phyloP scores from a whole-genome alignment of 2,113 vertebrate genomes.

The Cavia aperea region DNA sequence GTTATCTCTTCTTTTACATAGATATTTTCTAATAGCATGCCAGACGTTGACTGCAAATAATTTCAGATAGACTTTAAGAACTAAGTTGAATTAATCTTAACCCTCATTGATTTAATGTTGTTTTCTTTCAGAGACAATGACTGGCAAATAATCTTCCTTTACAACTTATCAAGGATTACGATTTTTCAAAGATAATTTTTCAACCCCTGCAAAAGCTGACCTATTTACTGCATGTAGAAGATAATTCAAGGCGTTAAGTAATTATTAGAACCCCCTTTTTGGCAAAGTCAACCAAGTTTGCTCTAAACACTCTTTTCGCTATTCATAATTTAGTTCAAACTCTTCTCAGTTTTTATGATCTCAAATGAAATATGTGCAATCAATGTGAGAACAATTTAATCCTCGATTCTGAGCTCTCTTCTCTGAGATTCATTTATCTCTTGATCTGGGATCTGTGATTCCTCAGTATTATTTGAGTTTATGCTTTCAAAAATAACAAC shows the following conservation, averaged over 20 bases:
- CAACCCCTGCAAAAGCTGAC: neutral
- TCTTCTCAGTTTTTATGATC: neutral
- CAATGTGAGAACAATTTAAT: neutral
- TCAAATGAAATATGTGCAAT: neutral
- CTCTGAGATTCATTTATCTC: neutral
- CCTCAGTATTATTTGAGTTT: neutral
- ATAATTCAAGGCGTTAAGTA: neutral
- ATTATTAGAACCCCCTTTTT: neutral
- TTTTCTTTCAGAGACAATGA: neutral
- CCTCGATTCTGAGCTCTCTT: neutral
- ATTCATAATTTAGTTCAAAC: neutral
- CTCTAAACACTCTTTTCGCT: accelerated
- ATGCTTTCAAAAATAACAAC: neutral
- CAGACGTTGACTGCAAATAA: neutral
- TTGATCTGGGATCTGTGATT: neutral
- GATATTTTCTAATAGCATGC: neutral
- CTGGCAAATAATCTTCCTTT: neutral
- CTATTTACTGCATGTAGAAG: neutral
- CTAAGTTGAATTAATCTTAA: neutral
- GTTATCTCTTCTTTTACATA: neutral
- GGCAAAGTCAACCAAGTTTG: neutral
- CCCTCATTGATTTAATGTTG: neutral
- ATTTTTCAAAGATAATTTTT: neutral
- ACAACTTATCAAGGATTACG: neutral
- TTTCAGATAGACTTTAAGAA: neutral